phyloP scores from a whole-genome alignment of 2,888 invertebrate genomes.

The Mamestra brassicae region DNA sequence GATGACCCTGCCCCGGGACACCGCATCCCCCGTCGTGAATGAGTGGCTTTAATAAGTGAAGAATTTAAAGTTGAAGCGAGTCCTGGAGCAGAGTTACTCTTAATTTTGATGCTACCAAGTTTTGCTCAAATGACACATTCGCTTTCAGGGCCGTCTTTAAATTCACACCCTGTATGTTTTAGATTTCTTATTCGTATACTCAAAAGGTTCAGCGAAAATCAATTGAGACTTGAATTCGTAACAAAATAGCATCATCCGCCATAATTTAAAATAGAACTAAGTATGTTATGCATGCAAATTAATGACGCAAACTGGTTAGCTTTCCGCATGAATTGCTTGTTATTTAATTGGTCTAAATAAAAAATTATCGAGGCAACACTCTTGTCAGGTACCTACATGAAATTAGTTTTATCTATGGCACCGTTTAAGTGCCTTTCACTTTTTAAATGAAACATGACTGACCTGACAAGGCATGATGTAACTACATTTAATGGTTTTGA shows the following conservation, averaged over 20 bases:
- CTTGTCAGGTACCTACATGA: not conserved
- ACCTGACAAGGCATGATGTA: not conserved
- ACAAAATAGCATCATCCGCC: slow-evolving; percentile 8
- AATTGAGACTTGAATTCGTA: not conserved
- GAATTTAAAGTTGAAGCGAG: not conserved
- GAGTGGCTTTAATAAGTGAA: too few relatives aligned
- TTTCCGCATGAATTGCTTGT: slow-evolving; percentile 26
- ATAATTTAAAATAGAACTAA: slow-evolving; percentile 4
- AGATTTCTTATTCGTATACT: not conserved
- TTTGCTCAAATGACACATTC: not conserved
- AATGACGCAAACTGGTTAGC: slow-evolving; percentile 38
- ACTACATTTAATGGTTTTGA: not conserved
- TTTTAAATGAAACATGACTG: slow-evolving; percentile 3
- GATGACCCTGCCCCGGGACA: too few relatives aligned
- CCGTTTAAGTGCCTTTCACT: slow-evolving; percentile 19
- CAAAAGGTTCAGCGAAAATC: not conserved
- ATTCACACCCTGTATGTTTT: not conserved
- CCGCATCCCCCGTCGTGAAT: too few relatives aligned
- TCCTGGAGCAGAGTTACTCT: not conserved
- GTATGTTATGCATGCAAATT: slow-evolving; percentile 5
- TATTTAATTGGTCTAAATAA: slow-evolving; percentile 5
- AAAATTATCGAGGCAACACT: not conserved
- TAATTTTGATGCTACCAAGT: not conserved
- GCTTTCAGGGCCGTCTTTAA: not conserved
- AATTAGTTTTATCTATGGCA: slow-evolving; percentile 20